Base-by-base conservation (phyloP, 2,113 vertebrate species). In the Bufo gargarizans region DNA sequence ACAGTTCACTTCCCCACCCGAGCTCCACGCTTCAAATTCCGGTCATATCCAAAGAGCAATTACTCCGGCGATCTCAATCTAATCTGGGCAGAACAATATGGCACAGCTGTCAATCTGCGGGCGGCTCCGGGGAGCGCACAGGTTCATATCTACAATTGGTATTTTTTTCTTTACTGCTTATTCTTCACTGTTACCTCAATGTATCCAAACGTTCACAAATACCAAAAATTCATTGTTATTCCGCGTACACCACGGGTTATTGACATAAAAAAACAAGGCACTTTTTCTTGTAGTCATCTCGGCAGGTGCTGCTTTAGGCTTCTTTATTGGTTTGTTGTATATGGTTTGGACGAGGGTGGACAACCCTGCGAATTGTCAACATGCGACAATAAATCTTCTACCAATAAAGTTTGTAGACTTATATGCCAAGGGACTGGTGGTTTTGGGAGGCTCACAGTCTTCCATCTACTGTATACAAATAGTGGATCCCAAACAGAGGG, bases 41-140 rank as follows among this genome's bases (percentile, higher is more conserved):
- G 55, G 53, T 82, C 79, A 77, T 82, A 82, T 82, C 79, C 69
- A 82, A 82, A 82, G 79, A 49, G 86, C 86, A 88, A 88, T 88
- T 88, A 76, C 86, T 82, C 19, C 20, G 11, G 55, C 74, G 86
- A 82, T 88, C 69, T 82, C 79, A 88, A 88, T 88, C 86, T 88
- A 74, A 82, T 88, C 86, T 76, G 78, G 78, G 86, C 86, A 82
- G 86, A 88, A 74, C 86, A 88, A 82, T 88, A 59, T 63, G 67
- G 79, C 79, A 72, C 10, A 4, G 67, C 86, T 76, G 86, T 88
- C 86, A 82, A 74, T 88, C 86, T 61, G 0, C 7, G 53, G 2
- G 47, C 17, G 61, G 50, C 86, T 87, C 77, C 4, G 49, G 86
- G 77, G 86, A 81, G 0, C 14, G 9, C 9, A 14, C 47, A 11